A percentile compares a stretch with the other conserved stretches of the same genome.
These are phyloP conservation scores for Cisticola juncidis DNA, from an alignment of 2,113 vertebrate genomes.

Conservation along the genomic window DNA sequence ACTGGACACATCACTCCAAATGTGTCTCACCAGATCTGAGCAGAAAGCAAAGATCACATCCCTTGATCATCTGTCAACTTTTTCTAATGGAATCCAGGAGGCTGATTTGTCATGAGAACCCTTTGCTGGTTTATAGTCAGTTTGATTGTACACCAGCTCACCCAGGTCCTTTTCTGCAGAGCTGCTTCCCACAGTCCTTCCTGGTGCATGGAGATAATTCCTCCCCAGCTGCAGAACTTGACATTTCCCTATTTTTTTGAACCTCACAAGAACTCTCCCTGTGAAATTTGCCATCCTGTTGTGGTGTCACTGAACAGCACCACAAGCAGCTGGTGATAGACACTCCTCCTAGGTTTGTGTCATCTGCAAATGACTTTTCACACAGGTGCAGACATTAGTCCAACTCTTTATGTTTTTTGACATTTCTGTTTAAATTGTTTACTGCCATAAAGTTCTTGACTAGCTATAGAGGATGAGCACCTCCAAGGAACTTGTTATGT, in stretches of 20 bases:
- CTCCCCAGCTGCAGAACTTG: not conserved
- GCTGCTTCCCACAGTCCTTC: not conserved
- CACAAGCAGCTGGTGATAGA: not conserved
- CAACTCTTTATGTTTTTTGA: not conserved
- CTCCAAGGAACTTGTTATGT: not conserved
- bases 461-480: not conserved
- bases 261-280: not conserved
- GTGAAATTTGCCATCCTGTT: not conserved
- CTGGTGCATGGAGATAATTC: not conserved
- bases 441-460: not conserved
- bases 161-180: not conserved
- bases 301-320: not conserved
- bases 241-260: not conserved
- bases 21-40: not conserved
- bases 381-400: not conserved
- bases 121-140: not conserved
- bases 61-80: rapidly evolving
- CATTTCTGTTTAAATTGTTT: not conserved
- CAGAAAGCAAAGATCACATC: not conserved
- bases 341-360: not conserved
- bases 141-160: not conserved
- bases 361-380: not conserved
- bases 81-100: not conserved
- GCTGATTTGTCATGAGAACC: not conserved
- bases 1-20: not conserved